Evolutionary conservation across 2,888 invertebrate genomes (phyloP).

Genomic region (Phanerotoma sp.): DNA sequence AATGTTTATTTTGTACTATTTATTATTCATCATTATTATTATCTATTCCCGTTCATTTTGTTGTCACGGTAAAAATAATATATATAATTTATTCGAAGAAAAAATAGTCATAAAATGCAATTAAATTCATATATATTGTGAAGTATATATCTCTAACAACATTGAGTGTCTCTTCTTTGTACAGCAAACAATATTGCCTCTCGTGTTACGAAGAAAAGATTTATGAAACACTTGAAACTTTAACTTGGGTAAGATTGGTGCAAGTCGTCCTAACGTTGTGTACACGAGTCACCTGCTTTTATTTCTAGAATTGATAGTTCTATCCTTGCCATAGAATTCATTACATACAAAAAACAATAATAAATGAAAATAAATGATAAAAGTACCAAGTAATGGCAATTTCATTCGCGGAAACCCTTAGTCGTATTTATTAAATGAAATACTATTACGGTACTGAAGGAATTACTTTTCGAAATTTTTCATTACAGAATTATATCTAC

Average conservation of each 20-base stretch:
- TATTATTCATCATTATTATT: too few relatives aligned
- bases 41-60: too few relatives aligned
- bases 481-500: too few relatives aligned
- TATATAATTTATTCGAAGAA: slow-evolving; percentile 1
- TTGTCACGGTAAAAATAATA: not conserved
- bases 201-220: slow-evolving; percentile 17
- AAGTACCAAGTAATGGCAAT: not conserved
- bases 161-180: slow-evolving; percentile 7
- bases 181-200: slow-evolving; percentile 22
- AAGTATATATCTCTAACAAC: not conserved
- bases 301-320: slow-evolving; percentile 12
- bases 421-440: not conserved
- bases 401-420: not conserved
- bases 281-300: slow-evolving; percentile 5
- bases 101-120: slow-evolving; percentile 6
- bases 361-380: not conserved
- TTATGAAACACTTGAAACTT: slow-evolving; percentile 27
- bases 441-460: too few relatives aligned
- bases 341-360: slow-evolving; percentile 1
- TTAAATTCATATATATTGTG: slow-evolving; percentile 1
- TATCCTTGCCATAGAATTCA: not conserved
- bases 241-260: slow-evolving; percentile 18
- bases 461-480: too few relatives aligned
- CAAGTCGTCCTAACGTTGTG: slow-evolving; percentile 6
- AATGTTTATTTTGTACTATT: too few relatives aligned